Conservation (phyloP, 64 coral and sea anemone genomes). For the Porites australiensis region DNA sequence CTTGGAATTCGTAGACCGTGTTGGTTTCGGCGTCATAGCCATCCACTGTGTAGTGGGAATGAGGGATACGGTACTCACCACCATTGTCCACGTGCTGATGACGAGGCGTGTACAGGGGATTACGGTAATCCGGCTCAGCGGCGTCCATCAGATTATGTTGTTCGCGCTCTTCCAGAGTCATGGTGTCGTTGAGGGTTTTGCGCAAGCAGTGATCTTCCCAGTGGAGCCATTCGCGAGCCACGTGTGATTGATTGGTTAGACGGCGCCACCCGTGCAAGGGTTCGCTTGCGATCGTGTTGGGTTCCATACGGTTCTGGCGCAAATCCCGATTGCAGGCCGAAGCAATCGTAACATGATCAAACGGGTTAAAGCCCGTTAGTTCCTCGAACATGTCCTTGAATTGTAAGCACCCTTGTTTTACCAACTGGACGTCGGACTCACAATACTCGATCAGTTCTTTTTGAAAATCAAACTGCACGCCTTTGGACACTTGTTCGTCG, state of each 20-base stretch:
- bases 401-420: not conserved
- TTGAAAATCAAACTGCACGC: not conserved
- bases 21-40: not conserved
- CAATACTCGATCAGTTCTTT: not conserved
- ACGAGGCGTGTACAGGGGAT: too few relatives aligned
- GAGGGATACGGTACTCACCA: not conserved
- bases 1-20: slow-evolving; percentile 41
- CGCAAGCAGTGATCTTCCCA: not conserved
- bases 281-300: not conserved
- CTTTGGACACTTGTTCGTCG: not conserved
- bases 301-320: not conserved
- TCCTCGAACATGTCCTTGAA: not conserved
- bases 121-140: too few relatives aligned
- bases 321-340: slow-evolving; percentile 48
- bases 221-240: not conserved
- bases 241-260: not conserved
- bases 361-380: slow-evolving; percentile 3
- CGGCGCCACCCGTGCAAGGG: not conserved
- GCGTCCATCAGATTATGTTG: too few relatives aligned
- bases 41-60: not conserved
- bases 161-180: too few relatives aligned
- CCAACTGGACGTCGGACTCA: not conserved
- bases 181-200: too few relatives aligned
- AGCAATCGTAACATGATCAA: slow-evolving; percentile 35
- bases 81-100: not conserved